Evolutionary conservation across 2,888 invertebrate genomes (phyloP).

Genomic region (Euplagia quadripunctaria): DNA sequence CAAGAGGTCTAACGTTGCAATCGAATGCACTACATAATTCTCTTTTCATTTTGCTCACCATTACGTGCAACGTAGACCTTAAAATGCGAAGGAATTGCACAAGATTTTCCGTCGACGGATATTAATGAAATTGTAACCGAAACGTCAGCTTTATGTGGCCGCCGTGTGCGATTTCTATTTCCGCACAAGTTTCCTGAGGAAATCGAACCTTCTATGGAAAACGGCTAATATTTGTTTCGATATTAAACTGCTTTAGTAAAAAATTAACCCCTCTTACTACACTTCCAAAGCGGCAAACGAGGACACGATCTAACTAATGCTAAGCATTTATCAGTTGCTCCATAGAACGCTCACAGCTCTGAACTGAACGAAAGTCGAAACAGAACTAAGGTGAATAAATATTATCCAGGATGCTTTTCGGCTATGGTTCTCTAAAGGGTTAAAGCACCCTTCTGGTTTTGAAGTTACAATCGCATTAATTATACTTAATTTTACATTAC

Average conservation of each 20-base stretch:
- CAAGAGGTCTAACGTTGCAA: neutral
- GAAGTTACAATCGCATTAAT: no score
- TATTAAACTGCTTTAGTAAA: neutral
- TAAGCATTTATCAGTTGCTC: no score
- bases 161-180: neutral
- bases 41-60: neutral
- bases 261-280: neutral
- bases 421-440: no score
- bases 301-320: no score
- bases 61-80: neutral
- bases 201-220: neutral
- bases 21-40: neutral
- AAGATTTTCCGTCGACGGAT: neutral
- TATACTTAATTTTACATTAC: no score
- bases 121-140: neutral
- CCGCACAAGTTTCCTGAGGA: neutral
- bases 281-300: no score
- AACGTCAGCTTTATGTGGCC: neutral
- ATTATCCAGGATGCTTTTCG: no score
- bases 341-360: no score
- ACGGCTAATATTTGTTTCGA: neutral
- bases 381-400: no score
- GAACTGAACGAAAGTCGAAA: no score
- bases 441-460: no score
- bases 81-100: neutral